phyloP scores from a whole-genome alignment of 2,113 vertebrate genomes.

The Otis tarda region DNA sequence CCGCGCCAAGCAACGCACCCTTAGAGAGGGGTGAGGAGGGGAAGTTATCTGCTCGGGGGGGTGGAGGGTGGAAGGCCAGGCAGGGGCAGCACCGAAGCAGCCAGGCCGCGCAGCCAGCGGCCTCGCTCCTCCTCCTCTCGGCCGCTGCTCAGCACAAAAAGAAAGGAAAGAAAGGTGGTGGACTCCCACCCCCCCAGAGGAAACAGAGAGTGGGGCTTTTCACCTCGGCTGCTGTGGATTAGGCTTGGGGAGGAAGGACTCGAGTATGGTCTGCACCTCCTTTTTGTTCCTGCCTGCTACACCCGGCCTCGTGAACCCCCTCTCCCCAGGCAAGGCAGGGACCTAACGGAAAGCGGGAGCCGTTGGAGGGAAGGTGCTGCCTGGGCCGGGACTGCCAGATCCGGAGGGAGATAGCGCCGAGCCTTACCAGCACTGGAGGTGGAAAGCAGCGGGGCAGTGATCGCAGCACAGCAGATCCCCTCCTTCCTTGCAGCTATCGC shows the following conservation, averaged over 20 bases:
- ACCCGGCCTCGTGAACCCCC: background rate
- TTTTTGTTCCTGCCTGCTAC: background rate
- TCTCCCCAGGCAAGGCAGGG: background rate
- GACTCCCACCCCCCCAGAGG: background rate
- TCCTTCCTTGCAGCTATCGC: constrained; percentile 95
- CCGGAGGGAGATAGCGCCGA: constrained; percentile 8
- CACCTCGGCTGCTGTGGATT: background rate
- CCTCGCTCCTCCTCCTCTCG: constrained; percentile 27
- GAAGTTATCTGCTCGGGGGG: background rate
- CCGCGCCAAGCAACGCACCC: background rate
- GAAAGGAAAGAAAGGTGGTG: background rate
- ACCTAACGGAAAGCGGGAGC: constrained; percentile 21
- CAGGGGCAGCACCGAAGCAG: background rate
- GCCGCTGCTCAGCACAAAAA: constrained; percentile 40
- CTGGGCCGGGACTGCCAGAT: background rate
- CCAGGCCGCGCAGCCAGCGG: constrained; percentile 5
- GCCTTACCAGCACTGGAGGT: constrained; percentile 94
- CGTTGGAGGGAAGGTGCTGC: background rate
- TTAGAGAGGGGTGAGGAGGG: background rate
- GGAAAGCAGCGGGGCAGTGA: constrained; percentile 94
- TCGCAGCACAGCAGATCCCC: constrained; percentile 94
- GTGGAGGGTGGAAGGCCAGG: background rate
- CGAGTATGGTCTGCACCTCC: background rate
- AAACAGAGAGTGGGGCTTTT: background rate
- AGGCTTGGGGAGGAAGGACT: background rate